A percentile compares a stretch with the other conserved stretches of the same genome.
Conservation (phyloP, 53 echinoderm and acorn worm species). For the Actinopyga echinites region DNA sequence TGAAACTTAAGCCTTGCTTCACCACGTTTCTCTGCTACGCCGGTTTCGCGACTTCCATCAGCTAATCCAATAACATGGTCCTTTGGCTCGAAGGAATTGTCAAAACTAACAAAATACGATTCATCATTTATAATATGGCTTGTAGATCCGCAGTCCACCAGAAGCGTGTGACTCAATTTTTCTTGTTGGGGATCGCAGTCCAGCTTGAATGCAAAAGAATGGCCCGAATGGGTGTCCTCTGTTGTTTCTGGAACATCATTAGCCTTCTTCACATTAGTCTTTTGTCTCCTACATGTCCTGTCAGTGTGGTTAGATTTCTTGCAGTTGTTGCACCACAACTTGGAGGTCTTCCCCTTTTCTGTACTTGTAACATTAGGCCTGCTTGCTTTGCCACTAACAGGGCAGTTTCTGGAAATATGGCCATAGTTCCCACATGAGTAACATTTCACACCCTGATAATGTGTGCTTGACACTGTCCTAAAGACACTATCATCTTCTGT, state of each 20-base stretch:
- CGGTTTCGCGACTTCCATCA: constrained; percentile 31
- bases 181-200: background rate
- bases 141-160: constrained; percentile 55
- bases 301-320: constrained; percentile 29
- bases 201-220: constrained; percentile 27
- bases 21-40: constrained; percentile 25
- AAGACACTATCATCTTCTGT: constrained; percentile 6
- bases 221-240: background rate
- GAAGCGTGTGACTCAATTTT: constrained; percentile 6
- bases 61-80: constrained; percentile 41
- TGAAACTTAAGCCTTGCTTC: constrained; percentile 11
- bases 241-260: background rate
- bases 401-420: constrained; percentile 11
- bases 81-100: constrained; percentile 25
- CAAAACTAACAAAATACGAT: constrained; percentile 30
- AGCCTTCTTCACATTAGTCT: constrained; percentile 5
- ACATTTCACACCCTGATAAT: constrained; percentile 41
- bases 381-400: background rate
- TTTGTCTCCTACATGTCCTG: constrained; percentile 24
- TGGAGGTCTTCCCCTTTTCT: background rate
- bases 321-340: constrained; percentile 15
- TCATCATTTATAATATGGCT: constrained; percentile 42
- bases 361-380: background rate
- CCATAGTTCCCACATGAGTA: constrained; percentile 1
- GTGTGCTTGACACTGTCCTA: constrained; percentile 2